Conservation (phyloP, 2,113 vertebrate genomes). For the Antidorcas marsupialis region DNA sequence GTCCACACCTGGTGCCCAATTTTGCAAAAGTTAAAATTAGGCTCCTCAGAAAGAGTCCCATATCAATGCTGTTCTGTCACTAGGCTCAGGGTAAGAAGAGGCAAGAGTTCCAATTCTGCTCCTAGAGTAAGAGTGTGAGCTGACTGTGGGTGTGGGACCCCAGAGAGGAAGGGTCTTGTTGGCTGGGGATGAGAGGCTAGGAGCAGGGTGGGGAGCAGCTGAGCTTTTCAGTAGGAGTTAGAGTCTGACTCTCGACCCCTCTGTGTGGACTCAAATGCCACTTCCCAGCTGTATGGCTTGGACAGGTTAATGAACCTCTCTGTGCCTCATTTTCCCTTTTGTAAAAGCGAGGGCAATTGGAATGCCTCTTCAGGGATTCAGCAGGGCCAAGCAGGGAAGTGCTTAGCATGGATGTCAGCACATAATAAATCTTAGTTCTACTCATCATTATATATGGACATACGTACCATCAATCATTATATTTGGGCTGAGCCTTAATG, state of each 20-base stretch:
- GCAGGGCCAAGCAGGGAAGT: too few relatives aligned
- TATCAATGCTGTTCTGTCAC: neutral
- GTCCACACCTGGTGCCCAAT: neutral
- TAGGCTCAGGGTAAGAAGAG: neutral
- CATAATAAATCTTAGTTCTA: neutral
- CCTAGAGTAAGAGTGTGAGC: neutral
- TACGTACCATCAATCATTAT: too few relatives aligned
- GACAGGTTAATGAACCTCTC: neutral
- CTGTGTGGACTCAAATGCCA: neutral
- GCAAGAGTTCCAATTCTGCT: too few relatives aligned
- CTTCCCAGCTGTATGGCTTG: neutral
- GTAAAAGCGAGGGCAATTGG: neutral
- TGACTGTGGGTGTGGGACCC: neutral
- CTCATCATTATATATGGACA: fast-evolving
- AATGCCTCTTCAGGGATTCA: neutral
- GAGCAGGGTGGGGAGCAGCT: neutral
- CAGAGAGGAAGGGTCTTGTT: neutral
- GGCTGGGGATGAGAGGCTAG: too few relatives aligned
- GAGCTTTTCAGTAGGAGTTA: neutral
- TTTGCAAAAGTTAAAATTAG: neutral
- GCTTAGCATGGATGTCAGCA: neutral
- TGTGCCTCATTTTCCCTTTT: neutral
- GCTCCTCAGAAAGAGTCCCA: neutral
- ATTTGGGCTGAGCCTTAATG: neutral
- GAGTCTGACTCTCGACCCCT: neutral